These are phyloP conservation scores for Notolabrus celidotus DNA, from an alignment of 2,797 vertebrate genomes.

Conservation along the genomic window DNA sequence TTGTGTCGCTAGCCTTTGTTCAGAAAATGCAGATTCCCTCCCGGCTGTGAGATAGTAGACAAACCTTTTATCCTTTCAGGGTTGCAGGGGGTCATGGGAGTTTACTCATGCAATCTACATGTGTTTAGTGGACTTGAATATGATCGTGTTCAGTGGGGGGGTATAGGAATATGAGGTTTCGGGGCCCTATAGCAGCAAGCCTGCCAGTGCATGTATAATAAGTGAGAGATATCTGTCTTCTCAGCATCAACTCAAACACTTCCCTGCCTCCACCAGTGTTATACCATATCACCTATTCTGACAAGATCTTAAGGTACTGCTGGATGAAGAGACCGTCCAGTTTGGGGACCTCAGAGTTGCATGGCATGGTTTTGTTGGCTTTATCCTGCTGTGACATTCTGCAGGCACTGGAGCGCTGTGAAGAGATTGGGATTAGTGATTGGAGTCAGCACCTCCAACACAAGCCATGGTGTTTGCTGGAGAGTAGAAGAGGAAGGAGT, in stretches of 20 bases:
- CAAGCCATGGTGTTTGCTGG: not conserved
- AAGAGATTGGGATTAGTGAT: not conserved
- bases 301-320: not conserved
- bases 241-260: no score
- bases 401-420: not conserved
- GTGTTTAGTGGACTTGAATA: not conserved
- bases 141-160: not conserved
- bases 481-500: not conserved
- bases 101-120: not conserved
- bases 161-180: not conserved
- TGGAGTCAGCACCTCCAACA: not conserved
- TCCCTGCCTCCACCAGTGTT: not conserved
- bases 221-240: no score
- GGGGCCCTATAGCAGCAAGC: no score
- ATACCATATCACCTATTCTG: not conserved
- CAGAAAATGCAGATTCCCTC: no score
- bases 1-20: not conserved
- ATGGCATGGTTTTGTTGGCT: not conserved
- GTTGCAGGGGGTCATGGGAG: not conserved
- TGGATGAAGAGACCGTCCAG: not conserved
- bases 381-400: not conserved
- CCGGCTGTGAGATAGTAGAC: not conserved
- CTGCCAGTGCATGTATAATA: no score
- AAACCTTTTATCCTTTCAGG: not conserved
- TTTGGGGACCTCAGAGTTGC: no score